Base-by-base conservation (phyloP, 2,888 invertebrate genomes). In the Digitonthophagus gazella region DNA sequence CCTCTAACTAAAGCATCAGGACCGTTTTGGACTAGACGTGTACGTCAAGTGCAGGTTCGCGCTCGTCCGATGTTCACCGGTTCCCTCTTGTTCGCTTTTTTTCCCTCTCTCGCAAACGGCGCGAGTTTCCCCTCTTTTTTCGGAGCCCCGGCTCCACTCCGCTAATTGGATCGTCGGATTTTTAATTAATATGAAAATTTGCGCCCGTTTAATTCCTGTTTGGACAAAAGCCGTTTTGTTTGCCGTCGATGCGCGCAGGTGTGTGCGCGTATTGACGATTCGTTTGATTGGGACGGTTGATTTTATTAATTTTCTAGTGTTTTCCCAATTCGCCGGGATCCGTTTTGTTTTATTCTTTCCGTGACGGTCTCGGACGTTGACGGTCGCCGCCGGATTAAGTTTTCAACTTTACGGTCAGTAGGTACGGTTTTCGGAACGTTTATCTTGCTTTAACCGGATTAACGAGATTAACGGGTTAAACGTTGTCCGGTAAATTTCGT, bases 141-240 rank as follows among this genome's bases (percentile, higher is more conserved):
- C 16, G 57, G n/a, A n/a, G n/a, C 28, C 28, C 28, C 28, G 18
- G 18, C 18, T 61, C 61, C 61, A 61, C 18, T 61, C 76, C 78
- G 78, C 79, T 82, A 83, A 83, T 83, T 83, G 83, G 82, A 83
- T 82, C 78, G 28, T 20, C 61, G 80, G 80, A 81, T 82, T 82
- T 82, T 82, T 83, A 83, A 83, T 83, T 83, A 83, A 83, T 82
- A 82, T 81, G 81, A 82, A 82, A 82, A 82, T 83, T 80, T 78
- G 78, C 79, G 76, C 61, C 16, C 78, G 75, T 78, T 79, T 78
- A 77, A 78, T 76, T 76, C 74, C 71, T 74, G 71, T 73, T 68
- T 69, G 72, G 72, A 75, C 71, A 74, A 75, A 72, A 67, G 71
- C 70, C 28, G 28, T 67, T 73, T 69, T 67, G 70, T 75, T 73